Percentiles rank a stretch among this genome's conserved stretches.
Evolutionary conservation across 2,113 vertebrate genomes (phyloP).

Genomic region (Nerophis lumbriciformis): DNA sequence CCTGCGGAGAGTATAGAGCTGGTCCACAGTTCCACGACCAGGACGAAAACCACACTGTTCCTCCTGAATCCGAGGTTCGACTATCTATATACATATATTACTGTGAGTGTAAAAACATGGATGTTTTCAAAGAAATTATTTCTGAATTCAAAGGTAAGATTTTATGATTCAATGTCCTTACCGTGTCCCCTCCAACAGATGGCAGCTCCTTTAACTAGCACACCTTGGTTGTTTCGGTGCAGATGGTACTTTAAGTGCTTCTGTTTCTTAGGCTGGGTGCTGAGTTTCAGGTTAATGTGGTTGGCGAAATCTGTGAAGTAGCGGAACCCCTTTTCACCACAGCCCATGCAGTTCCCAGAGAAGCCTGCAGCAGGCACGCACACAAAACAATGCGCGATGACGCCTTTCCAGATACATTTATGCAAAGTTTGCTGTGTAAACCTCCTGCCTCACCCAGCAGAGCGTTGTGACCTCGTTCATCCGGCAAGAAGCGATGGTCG

Average conservation of each 20-base stretch:
- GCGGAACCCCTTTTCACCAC: slow-evolving; percentile 93
- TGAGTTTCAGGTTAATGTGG: slow-evolving; percentile 96
- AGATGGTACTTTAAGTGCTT: slow-evolving; percentile 94
- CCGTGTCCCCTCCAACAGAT: slow-evolving; percentile 93
- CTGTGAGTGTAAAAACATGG: not conserved
- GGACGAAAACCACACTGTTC: too few relatives aligned
- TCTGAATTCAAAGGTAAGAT: too few relatives aligned
- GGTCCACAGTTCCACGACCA: too few relatives aligned
- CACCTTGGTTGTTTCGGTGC: slow-evolving; percentile 83
- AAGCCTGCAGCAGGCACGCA: slow-evolving; percentile 74
- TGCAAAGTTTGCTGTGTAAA: not conserved
- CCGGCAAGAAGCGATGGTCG: slow-evolving; percentile 89
- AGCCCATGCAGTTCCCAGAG: slow-evolving; percentile 93
- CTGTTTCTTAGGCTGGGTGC: slow-evolving; percentile 97
- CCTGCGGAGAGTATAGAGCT: too few relatives aligned
- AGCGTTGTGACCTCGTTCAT: slow-evolving; percentile 87
- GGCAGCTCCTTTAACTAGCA: slow-evolving; percentile 82
- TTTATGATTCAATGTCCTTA: slow-evolving; percentile 50
- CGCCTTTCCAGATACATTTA: not conserved
- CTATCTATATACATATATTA: not conserved
- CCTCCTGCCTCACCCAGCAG: slow-evolving; percentile 80
- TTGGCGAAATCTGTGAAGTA: slow-evolving; percentile 98
- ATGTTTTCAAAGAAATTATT: too few relatives aligned
- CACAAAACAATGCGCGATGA: not conserved
- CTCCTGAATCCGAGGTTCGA: too few relatives aligned